Evolutionary conservation across 2,113 vertebrate species (phyloP), one percentile per base, ranked within the genome.

Genomic region (Campylomormyrus tamandua): DNA sequence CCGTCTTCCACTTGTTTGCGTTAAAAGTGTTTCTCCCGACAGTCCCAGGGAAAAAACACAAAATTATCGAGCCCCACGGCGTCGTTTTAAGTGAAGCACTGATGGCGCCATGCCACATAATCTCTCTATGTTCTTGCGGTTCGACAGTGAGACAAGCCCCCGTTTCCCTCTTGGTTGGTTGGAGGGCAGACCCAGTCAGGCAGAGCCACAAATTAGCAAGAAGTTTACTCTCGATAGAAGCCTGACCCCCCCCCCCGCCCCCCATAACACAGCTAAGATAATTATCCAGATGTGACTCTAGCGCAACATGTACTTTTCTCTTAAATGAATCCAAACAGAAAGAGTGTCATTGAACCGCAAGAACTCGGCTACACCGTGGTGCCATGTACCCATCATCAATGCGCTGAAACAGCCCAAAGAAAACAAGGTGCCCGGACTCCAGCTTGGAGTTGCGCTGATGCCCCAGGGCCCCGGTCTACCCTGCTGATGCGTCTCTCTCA

Each of bases 101-200:
- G n/a, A 13, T 85, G 84, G 49, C 58, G 83, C 58, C 62, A 13
- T 11, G n/a, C 62, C 87, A 70, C 45, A 87, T 83, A 66, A 19
- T 83, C 50, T 87, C 88, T 89, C 90, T 89, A 87, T 74, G n/a
- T 56, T 7, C 88, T 27, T 39, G 62, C 7, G 35, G 90, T 80
- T 91, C n/a, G 83, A 15, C 83, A 83, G 35, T 88, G 89, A 83
- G 90, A 70, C 62, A 90, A 77, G 89, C 39, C 53, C 35, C 8
- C 39, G 21, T 48, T 10, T 24, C 9, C 9, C 62, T 70, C n/a
- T 70, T 27, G n/a, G n/a, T 31, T 3, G 2, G 9, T 13, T 19
- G 70, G 70, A 77, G 31, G 27, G 31, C 27, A 45, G 19, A 46
- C 80, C 21, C 21, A 46, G 80, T 21, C 19, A 46, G 70, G 80